Base-by-base conservation (phyloP, 2,797 vertebrate species). In the Syndactyla subalaris region DNA sequence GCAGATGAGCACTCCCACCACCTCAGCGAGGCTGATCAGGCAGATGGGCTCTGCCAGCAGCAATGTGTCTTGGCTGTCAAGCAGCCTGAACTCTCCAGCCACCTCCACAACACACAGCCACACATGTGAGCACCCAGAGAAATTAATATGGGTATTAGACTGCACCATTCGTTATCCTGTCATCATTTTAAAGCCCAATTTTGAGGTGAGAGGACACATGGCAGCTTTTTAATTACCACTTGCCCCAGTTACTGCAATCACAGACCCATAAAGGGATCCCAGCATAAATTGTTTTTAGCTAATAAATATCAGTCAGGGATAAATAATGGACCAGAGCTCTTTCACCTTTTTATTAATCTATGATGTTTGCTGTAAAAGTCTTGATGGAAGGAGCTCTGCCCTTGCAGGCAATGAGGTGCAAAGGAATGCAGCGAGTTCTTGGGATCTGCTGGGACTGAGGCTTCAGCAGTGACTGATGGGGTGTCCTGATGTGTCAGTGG, bases 281-380 rank as follows among this genome's bases (percentile, higher is more conserved):
- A 52, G 78, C 59, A 85, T 85, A 82, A 73, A 85, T 41, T 63
- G 71, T 17, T 75, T 94, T 85, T 54, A 81, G 54, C 80, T 93
- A 88, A 95, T 92, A 95, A 93, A 72, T 84, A 84, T 21, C 91
- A 93, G 71, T 84, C 86, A 88, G 62, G 73, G 52, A 91, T 83
- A 94, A 92, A 94, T 82, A 91, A 93, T 30, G 13, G 62, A 92
- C 27, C 74, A 77, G 52, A 76, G 71, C 67, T 80, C 92, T 91
- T 87, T 94, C 87, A 82, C 89, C 92, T 92, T 89, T 84, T 78
- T 48, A 89, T 88, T 86, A 91, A 79, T 87, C 77, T 54, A 11
- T 70, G 80, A 32, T 84, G 84, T 94, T 92, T 90, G 73, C 88
- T 78, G 49, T 51, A 16, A 46, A 77, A 78, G 32, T 20, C 80